Base-by-base conservation (phyloP, 2,113 vertebrate species). In the Perognathus longimembris region DNA sequence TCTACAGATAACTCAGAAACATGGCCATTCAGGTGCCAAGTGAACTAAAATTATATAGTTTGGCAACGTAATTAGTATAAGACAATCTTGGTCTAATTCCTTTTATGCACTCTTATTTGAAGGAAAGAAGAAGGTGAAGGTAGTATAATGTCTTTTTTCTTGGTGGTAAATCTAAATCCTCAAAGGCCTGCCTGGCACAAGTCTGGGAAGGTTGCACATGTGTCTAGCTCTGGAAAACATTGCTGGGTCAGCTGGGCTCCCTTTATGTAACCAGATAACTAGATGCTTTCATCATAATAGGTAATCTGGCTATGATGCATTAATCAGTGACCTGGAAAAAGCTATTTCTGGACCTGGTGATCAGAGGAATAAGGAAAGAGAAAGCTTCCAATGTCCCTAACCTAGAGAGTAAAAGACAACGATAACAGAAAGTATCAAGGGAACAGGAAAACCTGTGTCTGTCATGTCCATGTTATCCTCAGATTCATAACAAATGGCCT, bases 241-340 rank as follows among this genome's bases (percentile, higher is more conserved):
- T 85, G 54, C 69, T 28, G 1, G 4, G n/a, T 93, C 18, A 4
- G 57, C 45, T 89, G 10, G 69, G 40, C 11, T 59, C 12, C 67
- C 30, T 82, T 22, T 8, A 59, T 69, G 85, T 76, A 87, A 93
- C 77, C 67, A 88, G 34, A 82, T 57, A 91, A 95, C 83, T 8
- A 1, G 66, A 59, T 34, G 42, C 75, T 38, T 92, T 83, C 84
- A 84, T 88, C 71, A 89, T 89, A 77, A 66, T 0, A 81, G 6
- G 34, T 86, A 88, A 67, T 20, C n/a, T 82, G 69, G 6, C 61
- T 32, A 78, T 61, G 18, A 81, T 74, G 36, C 67, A 57, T 70
- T 75, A 82, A n/a, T n/a, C 34, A 66, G 11, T 82, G 38, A 34
- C 79, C 82, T 91, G 54, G 24, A 24, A 45, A 87, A 91, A 93